Base-by-base conservation (phyloP, 2,888 invertebrate species). In the Idaea straminata region DNA sequence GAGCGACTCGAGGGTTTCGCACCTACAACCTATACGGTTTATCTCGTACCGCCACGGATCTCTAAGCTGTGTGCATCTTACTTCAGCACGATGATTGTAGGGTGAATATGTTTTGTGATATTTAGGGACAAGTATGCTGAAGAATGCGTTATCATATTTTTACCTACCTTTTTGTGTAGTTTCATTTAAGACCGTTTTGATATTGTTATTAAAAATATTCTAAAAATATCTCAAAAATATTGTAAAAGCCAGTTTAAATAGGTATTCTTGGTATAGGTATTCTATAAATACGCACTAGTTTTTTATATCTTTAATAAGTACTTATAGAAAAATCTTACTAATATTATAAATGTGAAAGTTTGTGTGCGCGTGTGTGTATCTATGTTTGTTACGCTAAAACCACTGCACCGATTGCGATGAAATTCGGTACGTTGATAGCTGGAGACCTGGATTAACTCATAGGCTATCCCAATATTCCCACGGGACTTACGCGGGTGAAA, bases 31-130 rank as follows among this genome's bases (percentile, higher is more conserved):
- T 64, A 72, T 57, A 63, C 58, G 70, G 76, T 72, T 70, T 82
- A 81, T 81, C 79, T 75, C 65, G 66, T 64, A 69, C 72, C 68
- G 77, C 72, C 76, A 77, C 73, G 69, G 74, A 62, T 61, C 67
- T 35, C 62, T 82, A 84, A 84, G 79, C 83, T 77, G 72, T 68
- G 75, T 77, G 80, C 83, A 78, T 76, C 78, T 63, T 60, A 62
- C 66, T 67, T 72, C 72, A 77, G 79, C 83, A 83, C 82, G 83
- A 62, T 4, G 64, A 65, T 34, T 35, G 34, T 72, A 66, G n/a
- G 60, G 70, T 67, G 65, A 38, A 77, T 71, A 77, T 25, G 16
- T 1, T 62, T 72, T 70, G 13, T 4, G 7, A 4, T 15, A 13
- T 16, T 58, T 16, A 5, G 3, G 5, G 3, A 25, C 25, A 25